Base-by-base conservation (phyloP, 2,113 vertebrate genomes). In the Microtus oregoni region DNA sequence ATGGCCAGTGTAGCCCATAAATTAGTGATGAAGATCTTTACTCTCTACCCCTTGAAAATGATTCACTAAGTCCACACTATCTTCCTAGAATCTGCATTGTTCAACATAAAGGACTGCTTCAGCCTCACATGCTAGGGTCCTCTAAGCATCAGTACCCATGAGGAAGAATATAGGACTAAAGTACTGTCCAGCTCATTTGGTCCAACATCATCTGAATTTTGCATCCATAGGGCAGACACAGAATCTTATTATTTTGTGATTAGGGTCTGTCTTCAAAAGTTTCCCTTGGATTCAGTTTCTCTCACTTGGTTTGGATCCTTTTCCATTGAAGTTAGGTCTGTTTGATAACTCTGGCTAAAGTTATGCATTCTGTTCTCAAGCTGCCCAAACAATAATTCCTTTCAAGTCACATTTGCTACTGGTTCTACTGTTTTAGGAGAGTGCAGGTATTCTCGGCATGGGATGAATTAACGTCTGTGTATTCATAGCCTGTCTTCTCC, bases 361-460 rank as follows among this genome's bases (percentile, higher is more conserved):
- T 30, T 58, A 11, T 91, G 7, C 91, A 81, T 85, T 92, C 47
- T 83, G 13, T 90, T 86, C 63, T 95, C 28, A 79, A 67, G 47
- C 58, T 20, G 85, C 13, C 30, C 72, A 92, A 93, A 19, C 52
- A n/a, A 14, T 50, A 70, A 86, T n/a, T 92, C 24, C 38, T 28
- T 11, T 26, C 50, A 78, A 73, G 4, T 55, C 38, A 52, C n/a
- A 11, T 61, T 61, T 72, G 19, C 15, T 24, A 77, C 19, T 68
- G 50, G 22, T 85, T 72, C 9, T 35, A 65, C n/a, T 70, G 68
- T 38, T 92, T 20, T 89, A 70, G 83, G 65, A 73, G 7, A 86
- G 2, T 47, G 35, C 15, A 55, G 58, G 11, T 22, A 72, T 72
- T 32, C n/a, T 85, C 44, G 7, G 41, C 20, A 15, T 1, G 0